Evolutionary conservation across 2,797 vertebrate genomes (phyloP).

Genomic region (Pelobates cultripes): DNA sequence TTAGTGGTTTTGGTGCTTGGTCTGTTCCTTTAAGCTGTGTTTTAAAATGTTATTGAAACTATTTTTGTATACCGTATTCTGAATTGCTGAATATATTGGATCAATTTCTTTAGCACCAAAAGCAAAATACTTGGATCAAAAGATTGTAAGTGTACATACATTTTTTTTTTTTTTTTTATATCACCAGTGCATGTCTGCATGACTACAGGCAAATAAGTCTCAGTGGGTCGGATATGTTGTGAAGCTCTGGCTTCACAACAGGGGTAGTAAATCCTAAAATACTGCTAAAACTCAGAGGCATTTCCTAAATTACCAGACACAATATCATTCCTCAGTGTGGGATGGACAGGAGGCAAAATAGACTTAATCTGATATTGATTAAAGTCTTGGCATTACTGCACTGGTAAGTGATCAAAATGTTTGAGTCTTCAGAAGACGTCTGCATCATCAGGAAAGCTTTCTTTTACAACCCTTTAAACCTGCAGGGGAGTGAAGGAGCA

Average conservation of each 20-base stretch:
- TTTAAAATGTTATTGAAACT: too few relatives aligned
- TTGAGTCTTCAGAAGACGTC: not conserved
- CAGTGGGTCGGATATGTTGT: conserved; percentile 49
- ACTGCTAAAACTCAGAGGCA: conserved; percentile 58
- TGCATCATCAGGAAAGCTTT: conserved; percentile 3
- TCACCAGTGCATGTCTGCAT: conserved; percentile 38
- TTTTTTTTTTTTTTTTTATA: conserved; percentile 23
- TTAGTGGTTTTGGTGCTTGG: too few relatives aligned
- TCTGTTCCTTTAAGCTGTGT: too few relatives aligned
- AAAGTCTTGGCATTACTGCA: conserved; percentile 50
- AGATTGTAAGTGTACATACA: too few relatives aligned
- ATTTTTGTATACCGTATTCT: too few relatives aligned
- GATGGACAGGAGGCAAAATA: conserved; percentile 27
- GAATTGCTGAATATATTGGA: too few relatives aligned
- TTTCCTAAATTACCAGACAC: conserved; percentile 54
- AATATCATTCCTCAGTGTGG: too few relatives aligned
- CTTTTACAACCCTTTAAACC: not conserved
- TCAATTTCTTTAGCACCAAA: not conserved
- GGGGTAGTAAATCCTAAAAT: conserved; percentile 63
- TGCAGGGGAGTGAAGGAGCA: not conserved
- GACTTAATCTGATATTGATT: conserved; percentile 36
- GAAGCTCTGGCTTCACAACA: conserved; percentile 47
- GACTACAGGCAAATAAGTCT: conserved; percentile 49
- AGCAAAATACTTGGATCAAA: conserved; percentile 27
- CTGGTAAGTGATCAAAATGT: conserved; percentile 24